Evolutionary conservation across 2,113 vertebrate genomes (phyloP).

Genomic region (Mungos mungo): DNA sequence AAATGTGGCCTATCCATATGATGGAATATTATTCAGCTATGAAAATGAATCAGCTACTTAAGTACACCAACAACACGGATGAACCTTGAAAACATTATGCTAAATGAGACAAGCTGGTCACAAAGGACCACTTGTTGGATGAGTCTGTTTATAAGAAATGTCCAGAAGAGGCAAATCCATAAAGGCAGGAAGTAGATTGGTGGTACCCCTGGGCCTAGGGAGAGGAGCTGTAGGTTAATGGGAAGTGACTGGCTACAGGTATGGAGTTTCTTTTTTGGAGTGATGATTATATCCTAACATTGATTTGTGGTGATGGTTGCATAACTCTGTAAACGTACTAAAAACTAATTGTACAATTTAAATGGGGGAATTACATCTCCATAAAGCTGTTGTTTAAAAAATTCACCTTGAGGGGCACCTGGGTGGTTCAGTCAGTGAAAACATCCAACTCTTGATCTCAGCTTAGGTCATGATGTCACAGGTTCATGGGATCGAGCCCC

Average conservation of each 20-base stretch:
- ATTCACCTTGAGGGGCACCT: too few relatives aligned
- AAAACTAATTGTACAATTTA: not conserved
- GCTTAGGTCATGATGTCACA: too few relatives aligned
- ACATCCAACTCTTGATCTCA: too few relatives aligned
- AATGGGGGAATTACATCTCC: not conserved
- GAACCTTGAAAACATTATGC: constrained; percentile 9
- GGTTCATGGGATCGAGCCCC: too few relatives aligned
- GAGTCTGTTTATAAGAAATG: constrained; percentile 7
- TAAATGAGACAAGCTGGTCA: not conserved
- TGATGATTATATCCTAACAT: constrained; percentile 27
- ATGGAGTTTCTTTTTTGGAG: not conserved
- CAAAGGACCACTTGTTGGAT: not conserved
- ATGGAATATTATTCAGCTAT: not conserved
- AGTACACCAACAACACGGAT: not conserved
- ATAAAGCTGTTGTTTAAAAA: not conserved
- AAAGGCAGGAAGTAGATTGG: not conserved
- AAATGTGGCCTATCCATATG: not conserved
- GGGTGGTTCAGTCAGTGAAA: too few relatives aligned
- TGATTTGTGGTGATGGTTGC: not conserved
- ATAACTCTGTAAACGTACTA: not conserved
- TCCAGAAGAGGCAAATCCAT: not conserved
- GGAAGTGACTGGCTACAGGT: not conserved
- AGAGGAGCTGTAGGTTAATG: not conserved
- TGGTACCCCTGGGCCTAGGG: not conserved
- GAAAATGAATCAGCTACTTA: not conserved